Percentiles rank a stretch among this genome's conserved stretches.
phyloP scores from a whole-genome alignment of 1,140 invertebrate species.

The Micrasema longulum region DNA sequence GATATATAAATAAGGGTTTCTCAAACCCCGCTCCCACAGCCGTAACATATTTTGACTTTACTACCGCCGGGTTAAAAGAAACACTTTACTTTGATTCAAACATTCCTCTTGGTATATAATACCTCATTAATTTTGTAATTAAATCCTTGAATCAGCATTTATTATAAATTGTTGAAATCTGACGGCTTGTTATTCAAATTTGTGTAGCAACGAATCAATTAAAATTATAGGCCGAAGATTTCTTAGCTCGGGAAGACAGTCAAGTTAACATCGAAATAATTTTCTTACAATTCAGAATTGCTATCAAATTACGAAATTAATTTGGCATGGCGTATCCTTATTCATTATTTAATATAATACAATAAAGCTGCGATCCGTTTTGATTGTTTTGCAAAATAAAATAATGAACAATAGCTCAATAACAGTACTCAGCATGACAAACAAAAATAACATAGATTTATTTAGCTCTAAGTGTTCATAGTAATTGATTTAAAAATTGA shows the following conservation, averaged over 20 bases:
- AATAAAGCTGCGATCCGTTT: constrained; percentile 1
- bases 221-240: constrained; percentile 8
- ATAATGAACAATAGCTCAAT: constrained; percentile 2
- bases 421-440: constrained; percentile 9
- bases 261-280: constrained; percentile 46
- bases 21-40: too few relatives aligned
- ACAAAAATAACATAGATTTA: too few relatives aligned
- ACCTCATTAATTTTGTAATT: constrained; percentile 23
- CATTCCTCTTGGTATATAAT: too few relatives aligned
- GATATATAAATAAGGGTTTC: too few relatives aligned
- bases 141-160: constrained; percentile 14
- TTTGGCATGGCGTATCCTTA: constrained; percentile 38
- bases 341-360: constrained; percentile 16
- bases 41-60: too few relatives aligned
- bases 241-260: constrained; percentile 46
- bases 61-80: too few relatives aligned
- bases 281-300: constrained; percentile 27
- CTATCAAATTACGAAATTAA: constrained; percentile 53
- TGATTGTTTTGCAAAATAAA: constrained; percentile 24
- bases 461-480: too few relatives aligned
- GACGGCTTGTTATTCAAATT: constrained; percentile 20
- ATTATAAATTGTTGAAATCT: constrained; percentile 6
- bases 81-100: too few relatives aligned
- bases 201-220: constrained; percentile 11
- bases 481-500: too few relatives aligned